Conservation (phyloP, 2,888 invertebrate species). For the Agriopis aurantiaria region DNA sequence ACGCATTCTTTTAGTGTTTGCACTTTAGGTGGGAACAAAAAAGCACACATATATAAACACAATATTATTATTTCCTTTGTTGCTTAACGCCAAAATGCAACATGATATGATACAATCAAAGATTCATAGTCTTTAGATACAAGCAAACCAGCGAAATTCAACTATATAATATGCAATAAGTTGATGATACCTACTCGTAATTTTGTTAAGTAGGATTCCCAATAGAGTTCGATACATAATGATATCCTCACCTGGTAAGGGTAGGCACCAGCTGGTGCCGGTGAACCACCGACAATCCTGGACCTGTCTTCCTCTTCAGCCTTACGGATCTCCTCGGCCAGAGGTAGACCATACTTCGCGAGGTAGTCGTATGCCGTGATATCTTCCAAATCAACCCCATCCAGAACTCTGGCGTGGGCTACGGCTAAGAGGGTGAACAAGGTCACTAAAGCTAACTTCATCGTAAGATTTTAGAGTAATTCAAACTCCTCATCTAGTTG, state of each 20-base stretch:
- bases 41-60: too few relatives aligned
- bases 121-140: too few relatives aligned
- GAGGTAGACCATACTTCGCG: conserved; percentile 52
- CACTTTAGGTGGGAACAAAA: too few relatives aligned
- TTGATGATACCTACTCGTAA: too few relatives aligned
- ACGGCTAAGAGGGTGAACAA: conserved; percentile 43
- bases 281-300: conserved; percentile 57
- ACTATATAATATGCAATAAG: too few relatives aligned
- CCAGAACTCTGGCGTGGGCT: conserved; percentile 32
- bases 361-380: conserved; percentile 55
- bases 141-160: too few relatives aligned
- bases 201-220: too few relatives aligned
- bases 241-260: conserved; percentile 52
- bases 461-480: conserved; percentile 26
- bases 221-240: background rate
- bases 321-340: conserved; percentile 52
- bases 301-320: conserved; percentile 48
- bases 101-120: too few relatives aligned
- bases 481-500: background rate
- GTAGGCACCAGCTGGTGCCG: conserved; percentile 49
- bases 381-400: conserved; percentile 35
- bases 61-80: too few relatives aligned
- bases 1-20: too few relatives aligned
- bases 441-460: conserved; percentile 35
- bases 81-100: too few relatives aligned